phyloP scores from a whole-genome alignment of 1,140 invertebrate species.

The Drosophila micromelanica region DNA sequence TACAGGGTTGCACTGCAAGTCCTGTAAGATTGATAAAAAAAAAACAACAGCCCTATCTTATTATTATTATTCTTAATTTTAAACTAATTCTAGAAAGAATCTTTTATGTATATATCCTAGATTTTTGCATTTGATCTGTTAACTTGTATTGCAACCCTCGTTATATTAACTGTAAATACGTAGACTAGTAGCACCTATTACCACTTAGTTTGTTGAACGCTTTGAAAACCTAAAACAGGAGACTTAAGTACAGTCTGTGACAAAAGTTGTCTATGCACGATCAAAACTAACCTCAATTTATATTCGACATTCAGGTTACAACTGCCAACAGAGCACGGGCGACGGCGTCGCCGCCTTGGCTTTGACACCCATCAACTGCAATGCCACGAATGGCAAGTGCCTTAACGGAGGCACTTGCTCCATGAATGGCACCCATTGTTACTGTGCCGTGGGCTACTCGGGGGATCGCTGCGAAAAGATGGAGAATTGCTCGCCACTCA shows the following conservation, averaged over 20 bases:
- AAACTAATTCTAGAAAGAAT: too few relatives aligned
- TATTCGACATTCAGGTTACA: conserved; percentile 61
- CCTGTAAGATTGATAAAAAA: background rate
- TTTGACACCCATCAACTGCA: conserved; percentile 71
- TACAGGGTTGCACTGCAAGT: conserved; percentile 64
- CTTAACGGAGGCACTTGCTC: conserved; percentile 90
- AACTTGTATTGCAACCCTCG: conserved; percentile 64
- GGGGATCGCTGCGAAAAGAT: conserved; percentile 92
- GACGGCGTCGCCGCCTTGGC: conserved; percentile 59
- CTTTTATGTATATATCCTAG: background rate
- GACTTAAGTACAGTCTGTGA: conserved; percentile 17
- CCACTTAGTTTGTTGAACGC: background rate
- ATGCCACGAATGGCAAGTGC: conserved; percentile 86
- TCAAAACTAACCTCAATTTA: conserved; percentile 21
- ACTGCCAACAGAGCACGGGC: conserved; percentile 69
- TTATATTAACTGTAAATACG: conserved; percentile 59
- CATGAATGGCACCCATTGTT: conserved; percentile 91
- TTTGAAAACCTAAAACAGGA: background rate
- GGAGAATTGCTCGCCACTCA: conserved; percentile 86
- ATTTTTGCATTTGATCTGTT: background rate
- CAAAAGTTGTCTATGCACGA: background rate
- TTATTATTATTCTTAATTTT: too few relatives aligned
- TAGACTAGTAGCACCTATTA: conserved; percentile 22
- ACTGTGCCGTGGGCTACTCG: conserved; percentile 89
- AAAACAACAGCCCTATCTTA: too few relatives aligned